phyloP scores from a whole-genome alignment of 2,797 vertebrate genomes.

The Linurgus olivaceus region DNA sequence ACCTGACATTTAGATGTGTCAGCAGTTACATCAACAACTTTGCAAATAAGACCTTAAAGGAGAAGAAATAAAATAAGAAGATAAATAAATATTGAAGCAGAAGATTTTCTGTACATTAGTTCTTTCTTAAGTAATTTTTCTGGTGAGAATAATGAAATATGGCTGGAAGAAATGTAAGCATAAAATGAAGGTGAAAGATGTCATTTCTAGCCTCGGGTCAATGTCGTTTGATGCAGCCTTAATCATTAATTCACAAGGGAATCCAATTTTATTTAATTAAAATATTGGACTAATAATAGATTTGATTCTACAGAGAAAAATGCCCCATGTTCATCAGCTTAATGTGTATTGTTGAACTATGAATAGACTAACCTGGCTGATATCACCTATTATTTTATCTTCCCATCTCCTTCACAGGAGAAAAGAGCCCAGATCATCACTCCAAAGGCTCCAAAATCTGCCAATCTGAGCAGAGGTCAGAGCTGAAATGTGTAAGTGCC shows the following conservation, averaged over 20 bases:
- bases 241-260: neutral
- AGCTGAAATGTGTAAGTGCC: neutral
- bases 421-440: neutral
- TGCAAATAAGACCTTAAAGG: neutral
- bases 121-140: neutral
- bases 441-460: neutral
- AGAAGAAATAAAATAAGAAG: neutral
- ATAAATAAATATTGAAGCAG: neutral
- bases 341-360: neutral
- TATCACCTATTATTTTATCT: neutral
- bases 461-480: neutral
- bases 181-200: neutral
- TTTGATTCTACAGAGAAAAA: neutral
- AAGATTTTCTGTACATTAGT: neutral
- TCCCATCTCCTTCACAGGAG: neutral
- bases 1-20: neutral
- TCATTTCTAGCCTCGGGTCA: neutral
- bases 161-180: neutral
- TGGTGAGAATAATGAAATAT: neutral
- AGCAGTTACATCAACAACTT: neutral
- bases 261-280: neutral
- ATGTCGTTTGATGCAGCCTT: neutral
- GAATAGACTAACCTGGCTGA: neutral
- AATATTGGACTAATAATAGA: neutral
- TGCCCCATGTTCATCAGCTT: neutral